Base-by-base conservation (phyloP, 2,797 vertebrate species). In the Chloroceryle inda region DNA sequence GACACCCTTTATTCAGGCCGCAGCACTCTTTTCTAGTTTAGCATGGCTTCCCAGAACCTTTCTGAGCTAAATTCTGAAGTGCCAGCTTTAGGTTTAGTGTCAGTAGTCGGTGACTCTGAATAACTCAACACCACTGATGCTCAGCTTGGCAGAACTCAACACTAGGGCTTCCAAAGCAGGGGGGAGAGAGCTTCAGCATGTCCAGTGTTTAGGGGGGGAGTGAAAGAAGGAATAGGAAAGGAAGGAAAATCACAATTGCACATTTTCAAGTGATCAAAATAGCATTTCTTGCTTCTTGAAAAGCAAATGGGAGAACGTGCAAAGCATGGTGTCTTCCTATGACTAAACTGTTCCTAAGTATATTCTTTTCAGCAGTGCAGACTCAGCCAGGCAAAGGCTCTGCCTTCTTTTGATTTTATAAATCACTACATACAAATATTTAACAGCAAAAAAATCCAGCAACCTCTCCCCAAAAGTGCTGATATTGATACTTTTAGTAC, bases 71-170 rank as follows among this genome's bases (percentile, higher is more conserved):
- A 81, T 79, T 92, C 45, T 89, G 24, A 92, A 94, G 52, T 86
- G 35, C 29, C 53, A 88, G 14, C 35, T 90, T 85, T 85, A 79
- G 52, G 75, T 90, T 86, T 95, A 92, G 52, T 83, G 71, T 75
- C 42, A 80, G 42, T 42, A 90, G 64, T 91, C 50, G 66, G 75
- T 64, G 55, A 76, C 49, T 91, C 29, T 5, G 23, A 90, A 33
- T 89, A 80, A 71, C 74, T 92, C n/a, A 88, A 37, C 31, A 50
- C 13, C 37, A n/a, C 1, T 23, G 76, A 49, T 88, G 79, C 38
- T 83, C 42, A 76, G 12, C 35, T 90, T 87, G 35, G 50, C 24
- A 53, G 13, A 90, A 56, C 85, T 92, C 58, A 67, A 15, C 10
- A 8, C 7, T 61, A 37, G 18, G 11, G 18, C 24, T 89, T 92